Conservation (phyloP, 1,140 invertebrate species). For the Campoletis sonorensis region DNA sequence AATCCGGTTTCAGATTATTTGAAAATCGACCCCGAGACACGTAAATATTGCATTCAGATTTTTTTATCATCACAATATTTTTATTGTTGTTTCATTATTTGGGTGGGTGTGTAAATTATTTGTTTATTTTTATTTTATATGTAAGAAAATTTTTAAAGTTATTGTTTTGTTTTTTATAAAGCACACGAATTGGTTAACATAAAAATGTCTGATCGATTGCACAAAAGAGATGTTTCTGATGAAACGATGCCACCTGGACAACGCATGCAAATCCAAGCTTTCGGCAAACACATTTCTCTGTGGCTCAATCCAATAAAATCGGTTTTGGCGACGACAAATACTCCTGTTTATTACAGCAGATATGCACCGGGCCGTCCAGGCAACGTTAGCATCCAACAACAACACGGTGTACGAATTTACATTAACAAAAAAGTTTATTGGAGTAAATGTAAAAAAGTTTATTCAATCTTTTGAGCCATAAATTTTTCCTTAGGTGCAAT, state of each 20-base stretch:
- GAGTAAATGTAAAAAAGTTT: not conserved
- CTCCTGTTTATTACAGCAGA: constrained; percentile 18
- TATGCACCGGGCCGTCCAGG: not conserved
- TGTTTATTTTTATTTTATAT: not conserved
- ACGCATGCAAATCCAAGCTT: constrained; percentile 7
- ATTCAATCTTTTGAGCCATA: too few species aligned
- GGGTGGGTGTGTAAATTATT: not conserved
- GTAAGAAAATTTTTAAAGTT: not conserved
- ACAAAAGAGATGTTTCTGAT: not conserved
- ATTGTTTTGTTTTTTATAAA: not conserved
- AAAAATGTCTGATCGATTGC: not conserved
- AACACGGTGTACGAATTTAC: not conserved
- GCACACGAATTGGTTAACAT: not conserved
- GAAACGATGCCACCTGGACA: not conserved
- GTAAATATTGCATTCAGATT: too few species aligned
- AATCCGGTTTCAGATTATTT: too few species aligned
- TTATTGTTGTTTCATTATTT: not conserved
- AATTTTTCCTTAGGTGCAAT: too few species aligned
- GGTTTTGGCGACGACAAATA: constrained; percentile 15
- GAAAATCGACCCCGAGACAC: too few species aligned
- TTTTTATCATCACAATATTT: not conserved
- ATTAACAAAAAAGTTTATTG: not conserved
- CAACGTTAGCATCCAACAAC: not conserved
- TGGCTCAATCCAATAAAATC: constrained; percentile 22
- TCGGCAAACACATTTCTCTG: not conserved